Evolutionary conservation across 2,888 invertebrate species (phyloP), one percentile per base, ranked within the genome.

Genomic region (Malthinus flaveolus): DNA sequence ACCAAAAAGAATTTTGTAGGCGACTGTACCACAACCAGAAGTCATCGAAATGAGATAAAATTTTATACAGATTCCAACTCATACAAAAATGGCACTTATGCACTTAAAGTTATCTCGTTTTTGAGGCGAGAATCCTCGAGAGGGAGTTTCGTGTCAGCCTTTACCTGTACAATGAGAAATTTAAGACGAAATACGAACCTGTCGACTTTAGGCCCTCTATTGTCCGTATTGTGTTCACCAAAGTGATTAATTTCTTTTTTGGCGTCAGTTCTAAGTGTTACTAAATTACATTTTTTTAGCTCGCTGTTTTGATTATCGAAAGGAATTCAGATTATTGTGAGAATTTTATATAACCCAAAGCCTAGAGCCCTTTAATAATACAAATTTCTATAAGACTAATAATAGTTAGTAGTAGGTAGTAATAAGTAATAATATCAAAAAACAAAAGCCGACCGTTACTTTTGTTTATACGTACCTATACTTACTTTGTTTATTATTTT

Each of bases 21-120:
- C 3, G 49, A 56, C 60, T 61, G 60, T 61, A 59, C n/a, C n/a
- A n/a, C 60, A 32, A 44, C 48, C 60, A 61, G 60, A 61, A 61
- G 60, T 61, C 60, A 58, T 42, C 56, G 12, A 31, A 45, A 34
- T 42, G 42, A 61, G 60, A 61, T 61, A 61, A 61, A 32, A 56
- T 60, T 23, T 55, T 37, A 13, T 49, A 31, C 46, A 49, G 44
- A 33, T 32, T 49, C 13, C 45, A 12, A 12, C 10, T 12, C 12
- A 54, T 12, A 46, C 50, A 10, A 56, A 50, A 50, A 37, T 23
- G 32, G 32, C 44, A 46, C 49, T 35, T 47, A 51, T 32, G 15
- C 15, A 23, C 8, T 32, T n/a, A n/a, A n/a, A n/a, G n/a, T n/a
- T n/a, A n/a, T 13, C 35, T 23, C 46, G 39, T 35, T 49, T 54